These are phyloP conservation scores for Hedya salicella DNA, from an alignment of 2,888 invertebrate genomes.

Conservation along the genomic window DNA sequence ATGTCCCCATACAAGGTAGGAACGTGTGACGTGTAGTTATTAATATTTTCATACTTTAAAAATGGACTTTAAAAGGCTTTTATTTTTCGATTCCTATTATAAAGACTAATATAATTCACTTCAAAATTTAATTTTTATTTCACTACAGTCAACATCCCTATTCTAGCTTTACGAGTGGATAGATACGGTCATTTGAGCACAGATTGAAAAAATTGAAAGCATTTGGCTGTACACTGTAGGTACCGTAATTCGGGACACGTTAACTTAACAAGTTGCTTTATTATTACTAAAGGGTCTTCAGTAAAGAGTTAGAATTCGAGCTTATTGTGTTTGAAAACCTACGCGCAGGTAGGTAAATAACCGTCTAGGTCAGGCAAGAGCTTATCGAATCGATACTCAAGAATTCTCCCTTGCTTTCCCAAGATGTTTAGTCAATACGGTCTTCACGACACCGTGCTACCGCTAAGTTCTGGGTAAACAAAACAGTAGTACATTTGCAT, in stretches of 20 bases:
- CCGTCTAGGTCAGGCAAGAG: conserved; percentile 24
- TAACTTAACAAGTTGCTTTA: too few relatives aligned
- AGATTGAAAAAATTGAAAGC: neutral
- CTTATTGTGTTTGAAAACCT: conserved; percentile 20
- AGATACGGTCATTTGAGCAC: neutral
- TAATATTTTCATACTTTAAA: too few relatives aligned
- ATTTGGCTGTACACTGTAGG: too few relatives aligned
- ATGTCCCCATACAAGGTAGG: too few relatives aligned
- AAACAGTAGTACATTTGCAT: conserved; percentile 63
- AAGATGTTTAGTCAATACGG: conserved; percentile 64
- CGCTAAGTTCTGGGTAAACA: conserved; percentile 70
- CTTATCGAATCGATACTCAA: conserved; percentile 39
- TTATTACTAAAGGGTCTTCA: neutral
- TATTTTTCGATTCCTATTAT: too few relatives aligned
- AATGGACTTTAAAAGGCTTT: too few relatives aligned
- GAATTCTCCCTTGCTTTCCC: conserved; percentile 43
- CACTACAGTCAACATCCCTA: too few relatives aligned
- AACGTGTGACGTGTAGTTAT: too few relatives aligned
- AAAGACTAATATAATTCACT: too few relatives aligned
- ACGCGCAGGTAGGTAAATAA: conserved; percentile 19
- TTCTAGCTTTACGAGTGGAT: too few relatives aligned
- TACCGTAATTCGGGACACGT: conserved; percentile 13
- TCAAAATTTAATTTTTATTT: too few relatives aligned
- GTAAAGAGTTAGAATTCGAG: conserved; percentile 2
- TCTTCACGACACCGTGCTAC: conserved; percentile 54